These are phyloP conservation scores for Episyrphus balteatus DNA, from an alignment of 1,140 invertebrate genomes.

Conservation along the genomic window DNA sequence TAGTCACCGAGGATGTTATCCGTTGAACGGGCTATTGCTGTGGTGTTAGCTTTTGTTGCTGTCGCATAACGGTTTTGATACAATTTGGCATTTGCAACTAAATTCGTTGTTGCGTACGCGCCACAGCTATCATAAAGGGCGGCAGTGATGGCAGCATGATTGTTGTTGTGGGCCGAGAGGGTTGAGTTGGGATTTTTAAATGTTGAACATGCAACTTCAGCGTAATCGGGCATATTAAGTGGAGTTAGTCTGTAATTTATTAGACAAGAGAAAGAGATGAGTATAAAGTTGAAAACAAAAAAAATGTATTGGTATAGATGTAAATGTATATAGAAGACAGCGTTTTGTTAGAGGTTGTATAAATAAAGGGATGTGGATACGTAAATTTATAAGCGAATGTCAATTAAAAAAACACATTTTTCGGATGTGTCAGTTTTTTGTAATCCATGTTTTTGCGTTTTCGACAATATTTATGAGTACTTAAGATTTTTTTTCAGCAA, in stretches of 20 bases:
- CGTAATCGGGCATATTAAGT: conserved; percentile 40
- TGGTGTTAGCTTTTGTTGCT: conserved; percentile 18
- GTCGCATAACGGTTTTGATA: conserved; percentile 33
- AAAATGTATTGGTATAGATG: too few species aligned
- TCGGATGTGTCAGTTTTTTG: too few species aligned
- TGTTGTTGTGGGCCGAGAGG: conserved; percentile 2
- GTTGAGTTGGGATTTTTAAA: conserved; percentile 29
- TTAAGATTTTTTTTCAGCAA: too few species aligned
- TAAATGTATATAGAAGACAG: too few species aligned
- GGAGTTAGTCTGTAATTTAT: conserved; percentile 27
- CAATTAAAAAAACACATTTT: too few species aligned
- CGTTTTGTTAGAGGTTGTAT: too few species aligned
- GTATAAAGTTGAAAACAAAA: background rate
- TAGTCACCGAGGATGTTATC: conserved; percentile 17
- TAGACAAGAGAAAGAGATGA: conserved; percentile 2
- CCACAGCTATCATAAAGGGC: conserved; percentile 36
- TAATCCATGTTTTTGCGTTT: too few species aligned
- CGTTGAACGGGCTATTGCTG: conserved; percentile 8
- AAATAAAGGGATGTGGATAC: too few species aligned
- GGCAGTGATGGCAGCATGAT: conserved; percentile 5
- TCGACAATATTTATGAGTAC: too few species aligned
- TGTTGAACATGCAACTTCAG: conserved; percentile 39
- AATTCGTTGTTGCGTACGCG: conserved; percentile 36
- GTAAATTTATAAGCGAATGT: too few species aligned
- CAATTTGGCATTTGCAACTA: conserved; percentile 35